These are phyloP conservation scores for Columba guinea DNA, from an alignment of 2,797 vertebrate genomes.

Conservation along the genomic window DNA sequence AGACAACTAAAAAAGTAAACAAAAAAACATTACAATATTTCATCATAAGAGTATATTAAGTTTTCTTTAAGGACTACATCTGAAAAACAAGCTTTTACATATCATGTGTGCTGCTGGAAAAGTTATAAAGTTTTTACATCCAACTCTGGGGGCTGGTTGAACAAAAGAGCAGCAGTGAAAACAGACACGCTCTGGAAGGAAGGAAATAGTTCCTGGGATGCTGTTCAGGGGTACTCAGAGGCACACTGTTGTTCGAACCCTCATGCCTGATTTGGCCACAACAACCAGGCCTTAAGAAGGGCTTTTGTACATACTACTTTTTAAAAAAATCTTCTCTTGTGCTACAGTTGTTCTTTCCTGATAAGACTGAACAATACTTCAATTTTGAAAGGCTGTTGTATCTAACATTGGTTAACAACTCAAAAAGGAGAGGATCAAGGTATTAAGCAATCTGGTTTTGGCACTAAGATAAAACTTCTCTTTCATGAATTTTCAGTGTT, in stretches of 20 bases:
- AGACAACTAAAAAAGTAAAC: background rate
- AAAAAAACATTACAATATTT: background rate
- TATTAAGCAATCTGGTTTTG: background rate
- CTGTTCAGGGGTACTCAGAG: background rate
- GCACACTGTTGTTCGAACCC: background rate
- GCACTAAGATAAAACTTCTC: background rate
- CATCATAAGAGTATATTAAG: background rate
- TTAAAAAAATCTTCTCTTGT: background rate
- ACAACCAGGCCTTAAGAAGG: background rate
- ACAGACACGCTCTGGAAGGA: background rate
- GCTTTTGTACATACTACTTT: background rate
- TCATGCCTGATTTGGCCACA: background rate
- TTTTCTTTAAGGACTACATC: background rate
- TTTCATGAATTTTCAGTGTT: background rate
- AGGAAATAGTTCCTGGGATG: background rate
- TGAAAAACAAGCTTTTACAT: background rate
- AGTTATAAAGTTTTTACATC: background rate
- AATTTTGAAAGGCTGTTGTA: background rate
- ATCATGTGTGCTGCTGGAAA: background rate
- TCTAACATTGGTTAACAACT: background rate
- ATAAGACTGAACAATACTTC: background rate
- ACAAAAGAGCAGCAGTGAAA: background rate
- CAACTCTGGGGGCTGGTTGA: background rate
- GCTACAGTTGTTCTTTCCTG: background rate
- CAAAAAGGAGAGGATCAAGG: background rate